Percentiles rank a stretch among this genome's conserved stretches.
Conservation (phyloP, 2,797 vertebrate species). For the Heterohyrax brucei region DNA sequence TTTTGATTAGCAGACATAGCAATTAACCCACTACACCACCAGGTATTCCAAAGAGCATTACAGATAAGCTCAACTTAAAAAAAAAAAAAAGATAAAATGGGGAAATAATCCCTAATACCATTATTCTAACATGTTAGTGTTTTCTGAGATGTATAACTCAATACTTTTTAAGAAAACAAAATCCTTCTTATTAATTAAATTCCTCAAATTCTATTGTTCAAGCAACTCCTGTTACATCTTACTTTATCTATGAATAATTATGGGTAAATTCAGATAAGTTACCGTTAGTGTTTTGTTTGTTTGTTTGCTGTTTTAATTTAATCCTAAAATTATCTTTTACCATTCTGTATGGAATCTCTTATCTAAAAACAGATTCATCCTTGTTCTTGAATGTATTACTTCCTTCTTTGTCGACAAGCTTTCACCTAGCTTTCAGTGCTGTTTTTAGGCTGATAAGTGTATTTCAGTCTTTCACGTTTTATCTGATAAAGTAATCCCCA, state of each 20-base stretch:
- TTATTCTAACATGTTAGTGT: neutral
- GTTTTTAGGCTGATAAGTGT: neutral
- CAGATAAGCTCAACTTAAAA: neutral
- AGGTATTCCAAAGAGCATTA: neutral
- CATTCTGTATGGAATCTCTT: neutral
- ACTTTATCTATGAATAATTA: neutral
- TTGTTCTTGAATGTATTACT: neutral
- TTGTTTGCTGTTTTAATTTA: neutral
- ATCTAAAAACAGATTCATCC: neutral
- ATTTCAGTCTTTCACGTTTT: constrained; percentile 16
- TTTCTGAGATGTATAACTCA: neutral
- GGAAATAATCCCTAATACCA: neutral
- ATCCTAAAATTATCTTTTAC: neutral
- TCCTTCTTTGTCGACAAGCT: neutral
- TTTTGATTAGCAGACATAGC: no score
- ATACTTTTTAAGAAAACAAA: constrained; percentile 31
- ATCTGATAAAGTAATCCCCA: neutral
- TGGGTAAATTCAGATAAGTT: neutral
- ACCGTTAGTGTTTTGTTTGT: neutral
- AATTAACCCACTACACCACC: no score
- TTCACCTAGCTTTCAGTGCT: neutral
- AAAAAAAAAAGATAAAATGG: neutral
- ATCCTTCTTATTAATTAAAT: neutral
- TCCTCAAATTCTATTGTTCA: neutral
- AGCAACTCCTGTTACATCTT: neutral